Evolutionary conservation across 2,888 invertebrate genomes (phyloP).

Genomic region (Ophion costatus): DNA sequence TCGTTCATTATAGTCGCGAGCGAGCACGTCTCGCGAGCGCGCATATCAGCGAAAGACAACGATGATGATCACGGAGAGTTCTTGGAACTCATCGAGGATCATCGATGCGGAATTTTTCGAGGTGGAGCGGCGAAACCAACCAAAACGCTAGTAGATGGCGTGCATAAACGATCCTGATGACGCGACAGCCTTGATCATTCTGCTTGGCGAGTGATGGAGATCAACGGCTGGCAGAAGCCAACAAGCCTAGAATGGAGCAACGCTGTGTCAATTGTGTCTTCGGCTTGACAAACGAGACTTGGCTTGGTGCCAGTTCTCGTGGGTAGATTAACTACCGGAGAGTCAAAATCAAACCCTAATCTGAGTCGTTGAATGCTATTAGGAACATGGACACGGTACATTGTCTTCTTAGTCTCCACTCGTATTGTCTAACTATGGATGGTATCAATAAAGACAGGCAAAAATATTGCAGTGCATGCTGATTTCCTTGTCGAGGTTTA

Average conservation of each 20-base stretch:
- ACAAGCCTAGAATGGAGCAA: neutral
- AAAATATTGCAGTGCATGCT: neutral
- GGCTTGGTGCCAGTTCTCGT: neutral
- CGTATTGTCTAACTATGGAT: neutral
- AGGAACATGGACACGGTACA: neutral
- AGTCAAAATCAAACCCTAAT: neutral
- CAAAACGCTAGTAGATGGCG: neutral
- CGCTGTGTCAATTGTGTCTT: neutral
- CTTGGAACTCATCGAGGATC: slow-evolving; percentile 10
- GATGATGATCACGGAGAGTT: slow-evolving; percentile 17
- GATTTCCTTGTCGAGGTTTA: neutral
- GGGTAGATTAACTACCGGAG: neutral
- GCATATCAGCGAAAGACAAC: neutral
- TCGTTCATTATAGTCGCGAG: slow-evolving; percentile 81
- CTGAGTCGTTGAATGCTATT: neutral
- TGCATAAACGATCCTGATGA: neutral
- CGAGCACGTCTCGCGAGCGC: slow-evolving; percentile 50
- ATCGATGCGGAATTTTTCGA: neutral
- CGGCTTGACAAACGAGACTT: neutral
- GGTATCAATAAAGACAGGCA: neutral
- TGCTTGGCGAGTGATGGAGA: neutral
- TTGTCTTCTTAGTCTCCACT: neutral
- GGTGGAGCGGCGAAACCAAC: neutral
- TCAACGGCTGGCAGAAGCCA: too few species aligned
- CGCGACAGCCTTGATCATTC: neutral